These are phyloP conservation scores for Sabellastarte sp. DNA, from an alignment of 2,888 invertebrate genomes.

Conservation along the genomic window DNA sequence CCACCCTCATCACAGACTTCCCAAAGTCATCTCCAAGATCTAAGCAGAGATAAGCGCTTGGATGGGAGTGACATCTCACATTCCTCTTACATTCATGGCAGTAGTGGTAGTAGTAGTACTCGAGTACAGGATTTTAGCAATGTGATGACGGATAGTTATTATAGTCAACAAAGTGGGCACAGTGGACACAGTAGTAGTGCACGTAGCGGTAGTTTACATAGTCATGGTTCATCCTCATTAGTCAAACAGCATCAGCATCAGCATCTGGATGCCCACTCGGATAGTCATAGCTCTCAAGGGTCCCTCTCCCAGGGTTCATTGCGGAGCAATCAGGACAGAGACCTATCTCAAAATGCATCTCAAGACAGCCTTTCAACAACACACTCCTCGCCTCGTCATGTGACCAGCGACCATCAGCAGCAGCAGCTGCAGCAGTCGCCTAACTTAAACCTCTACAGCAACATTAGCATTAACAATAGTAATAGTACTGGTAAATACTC, in stretches of 20 bases:
- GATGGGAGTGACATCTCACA: constrained; percentile 51
- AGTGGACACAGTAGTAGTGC: constrained; percentile 30
- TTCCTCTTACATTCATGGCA: no score
- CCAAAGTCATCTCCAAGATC: constrained; percentile 6
- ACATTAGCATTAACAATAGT: neutral
- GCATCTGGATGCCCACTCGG: constrained; percentile 29
- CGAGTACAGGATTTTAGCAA: neutral
- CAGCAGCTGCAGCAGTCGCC: neutral
- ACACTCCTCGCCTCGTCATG: constrained; percentile 12
- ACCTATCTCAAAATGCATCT: constrained; percentile 30
- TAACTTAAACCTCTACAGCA: neutral
- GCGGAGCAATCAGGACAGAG: constrained; percentile 35
- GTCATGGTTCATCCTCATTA: neutral
- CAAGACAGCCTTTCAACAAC: constrained; percentile 4
- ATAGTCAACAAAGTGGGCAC: constrained; percentile 29
- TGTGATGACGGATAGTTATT: neutral
- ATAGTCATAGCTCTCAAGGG: constrained; percentile 64
- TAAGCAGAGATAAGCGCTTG: constrained; percentile 7
- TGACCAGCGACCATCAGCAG: neutral
- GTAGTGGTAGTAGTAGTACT: constrained; percentile 16
- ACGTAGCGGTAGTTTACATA: constrained; percentile 34
- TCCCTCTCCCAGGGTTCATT: constrained; percentile 60
- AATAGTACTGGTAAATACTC: no score
- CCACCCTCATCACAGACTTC: constrained; percentile 7
- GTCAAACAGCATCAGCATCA: neutral